phyloP scores from a whole-genome alignment of 2,888 invertebrate species.

The Lamellibrachia satsuma region DNA sequence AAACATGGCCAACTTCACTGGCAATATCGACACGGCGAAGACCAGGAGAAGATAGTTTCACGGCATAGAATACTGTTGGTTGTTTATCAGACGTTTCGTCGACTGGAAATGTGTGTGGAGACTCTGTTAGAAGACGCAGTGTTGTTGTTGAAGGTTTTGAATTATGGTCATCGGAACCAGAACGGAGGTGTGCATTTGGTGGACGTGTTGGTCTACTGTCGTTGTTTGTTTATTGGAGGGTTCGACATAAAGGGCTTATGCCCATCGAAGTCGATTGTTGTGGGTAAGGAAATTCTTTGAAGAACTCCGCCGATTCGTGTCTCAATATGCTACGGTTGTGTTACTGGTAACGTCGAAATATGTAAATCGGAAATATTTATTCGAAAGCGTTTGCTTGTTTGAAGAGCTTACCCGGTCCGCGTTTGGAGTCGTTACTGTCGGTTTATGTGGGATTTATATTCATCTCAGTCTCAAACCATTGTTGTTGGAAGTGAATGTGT shows the following conservation, averaged over 20 bases:
- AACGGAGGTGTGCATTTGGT: neutral
- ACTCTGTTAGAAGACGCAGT: neutral
- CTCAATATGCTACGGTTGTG: neutral
- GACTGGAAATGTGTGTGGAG: neutral
- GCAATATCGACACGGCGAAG: neutral
- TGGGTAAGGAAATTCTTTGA: neutral
- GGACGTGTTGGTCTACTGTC: neutral
- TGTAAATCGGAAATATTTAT: neutral
- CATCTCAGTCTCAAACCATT: neutral
- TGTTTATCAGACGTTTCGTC: neutral
- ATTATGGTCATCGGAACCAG: neutral
- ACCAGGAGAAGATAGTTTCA: neutral
- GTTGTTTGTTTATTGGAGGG: neutral
- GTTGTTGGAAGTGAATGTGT: neutral
- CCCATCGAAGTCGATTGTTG: neutral
- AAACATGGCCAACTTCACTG: conserved; percentile 21
- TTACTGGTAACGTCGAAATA: neutral
- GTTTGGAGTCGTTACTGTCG: neutral
- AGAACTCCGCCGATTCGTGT: neutral
- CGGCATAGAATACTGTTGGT: neutral
- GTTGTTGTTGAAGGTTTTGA: neutral
- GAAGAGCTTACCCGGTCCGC: neutral
- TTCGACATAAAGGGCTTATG: neutral
- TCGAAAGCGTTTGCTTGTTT: neutral
- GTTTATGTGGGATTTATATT: neutral